These are phyloP conservation scores for Pachypanchax playfairii DNA, from an alignment of 2,113 vertebrate genomes.

Conservation along the genomic window DNA sequence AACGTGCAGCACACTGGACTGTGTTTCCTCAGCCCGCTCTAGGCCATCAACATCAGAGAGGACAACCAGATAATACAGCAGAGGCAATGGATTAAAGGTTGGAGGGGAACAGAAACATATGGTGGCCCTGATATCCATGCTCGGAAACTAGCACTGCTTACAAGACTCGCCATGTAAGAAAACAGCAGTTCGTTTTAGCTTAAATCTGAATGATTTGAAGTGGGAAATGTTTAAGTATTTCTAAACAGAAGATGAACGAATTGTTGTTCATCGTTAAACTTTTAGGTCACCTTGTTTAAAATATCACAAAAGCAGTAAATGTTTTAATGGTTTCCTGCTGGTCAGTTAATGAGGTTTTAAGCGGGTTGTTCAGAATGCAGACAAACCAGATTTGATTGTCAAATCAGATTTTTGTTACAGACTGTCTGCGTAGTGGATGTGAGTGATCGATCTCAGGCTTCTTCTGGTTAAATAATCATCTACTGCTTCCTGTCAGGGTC, in stretches of 20 bases:
- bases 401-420: constrained; percentile 8
- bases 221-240: neutral
- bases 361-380: neutral
- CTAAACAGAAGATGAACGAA: too few species aligned
- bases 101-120: constrained; percentile 59
- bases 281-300: too few species aligned
- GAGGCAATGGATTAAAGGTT: constrained; percentile 56
- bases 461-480: too few species aligned
- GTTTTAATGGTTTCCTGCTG: neutral
- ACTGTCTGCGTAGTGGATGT: neutral
- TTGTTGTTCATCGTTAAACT: too few species aligned
- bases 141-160: constrained; percentile 22
- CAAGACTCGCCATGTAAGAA: neutral
- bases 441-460: neutral
- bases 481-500: too few species aligned
- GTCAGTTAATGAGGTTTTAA: neutral
- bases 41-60: constrained; percentile 43
- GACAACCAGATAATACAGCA: constrained; percentile 47
- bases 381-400: neutral
- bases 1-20: constrained; percentile 12
- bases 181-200: too few species aligned
- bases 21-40: constrained; percentile 29
- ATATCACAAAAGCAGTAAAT: neutral
- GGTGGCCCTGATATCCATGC: constrained; percentile 48
- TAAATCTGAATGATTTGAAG: too few species aligned